Base-by-base conservation (phyloP, 2,888 invertebrate species). In the Brachyopa scutellaris region DNA sequence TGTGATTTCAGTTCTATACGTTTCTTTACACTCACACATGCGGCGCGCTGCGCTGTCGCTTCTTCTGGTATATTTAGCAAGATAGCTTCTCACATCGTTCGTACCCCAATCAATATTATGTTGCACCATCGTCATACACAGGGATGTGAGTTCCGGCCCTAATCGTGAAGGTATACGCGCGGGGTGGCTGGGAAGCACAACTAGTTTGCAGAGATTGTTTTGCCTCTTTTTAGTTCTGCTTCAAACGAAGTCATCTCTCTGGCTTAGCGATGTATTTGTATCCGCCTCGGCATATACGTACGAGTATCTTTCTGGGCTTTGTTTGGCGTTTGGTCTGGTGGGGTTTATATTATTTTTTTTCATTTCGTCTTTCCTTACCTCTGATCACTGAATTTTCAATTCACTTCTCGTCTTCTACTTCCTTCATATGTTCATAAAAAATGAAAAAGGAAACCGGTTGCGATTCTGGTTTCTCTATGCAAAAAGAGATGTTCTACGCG, bases 351-450 rank as follows among this genome's bases (percentile, higher is more conserved):
- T 5, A 5, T 26, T 26, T 26, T 26, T 26, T 26, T 26, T 26
- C 6, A 2, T n/a, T 29, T 15, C 13, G 7, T 49, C 19, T 47
- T 59, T 62, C 47, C 38, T 19, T 31, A n/a, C n/a, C n/a, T n/a
- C n/a, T n/a, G n/a, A n/a, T n/a, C 23, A 31, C 42, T 55, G 70
- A 77, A 82, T 82, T 82, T 77, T 33, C 82, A 77, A 82, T 82
- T 82, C 82, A 82, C 77, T 82, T 72, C 77, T 61, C 82, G 82
- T 82, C 82, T 61, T 64, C 61, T 82, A 82, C 77, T 82, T 82
- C 82, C 82, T 82, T 77, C 76, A 82, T 82, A 42, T 77, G 77
- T 70, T 82, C 38, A 36, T 26, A 21, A 7, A 26, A 3, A 5
- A 17, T 45, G 29, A 15, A 13, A 36, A 11, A 31, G 61, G n/a